These are phyloP conservation scores for Zosterops hypoxanthus DNA, from an alignment of 2,113 vertebrate genomes.

Conservation along the genomic window DNA sequence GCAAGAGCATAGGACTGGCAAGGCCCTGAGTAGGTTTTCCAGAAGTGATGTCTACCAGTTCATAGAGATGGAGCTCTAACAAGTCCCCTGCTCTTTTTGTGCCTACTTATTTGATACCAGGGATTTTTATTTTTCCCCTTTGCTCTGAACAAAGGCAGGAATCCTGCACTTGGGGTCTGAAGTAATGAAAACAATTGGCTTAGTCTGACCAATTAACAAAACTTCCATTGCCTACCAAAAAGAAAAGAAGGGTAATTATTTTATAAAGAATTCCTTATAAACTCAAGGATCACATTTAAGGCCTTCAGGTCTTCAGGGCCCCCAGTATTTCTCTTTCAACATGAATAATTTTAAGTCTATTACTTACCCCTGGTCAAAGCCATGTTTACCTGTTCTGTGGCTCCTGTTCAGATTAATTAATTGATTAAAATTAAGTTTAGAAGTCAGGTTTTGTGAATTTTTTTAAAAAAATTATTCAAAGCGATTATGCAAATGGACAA, in stretches of 20 bases:
- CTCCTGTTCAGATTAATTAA: neutral
- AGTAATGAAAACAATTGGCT: neutral
- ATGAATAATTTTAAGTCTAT: neutral
- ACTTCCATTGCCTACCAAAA: neutral
- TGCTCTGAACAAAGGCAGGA: slow-evolving; percentile 31
- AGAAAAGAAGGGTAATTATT: neutral
- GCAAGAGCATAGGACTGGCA: neutral
- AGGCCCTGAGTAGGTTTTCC: neutral
- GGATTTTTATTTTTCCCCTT: neutral
- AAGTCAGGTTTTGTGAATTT: neutral
- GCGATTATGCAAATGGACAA: neutral
- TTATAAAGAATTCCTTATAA: neutral
- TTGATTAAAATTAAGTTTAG: neutral
- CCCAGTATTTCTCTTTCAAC: neutral
- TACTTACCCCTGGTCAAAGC: neutral
- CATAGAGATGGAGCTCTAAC: rapidly evolving
- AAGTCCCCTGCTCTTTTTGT: neutral
- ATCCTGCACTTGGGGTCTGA: neutral
- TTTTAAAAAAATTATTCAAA: neutral
- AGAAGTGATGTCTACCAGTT: neutral
- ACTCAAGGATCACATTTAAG: neutral
- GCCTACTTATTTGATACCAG: neutral
- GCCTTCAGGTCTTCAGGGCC: neutral
- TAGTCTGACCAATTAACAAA: neutral
- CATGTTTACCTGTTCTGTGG: neutral